Percentiles rank a stretch among this genome's conserved stretches.
Conservation (phyloP, 2,797 vertebrate species). For the Urocyon cinereoargenteus region DNA sequence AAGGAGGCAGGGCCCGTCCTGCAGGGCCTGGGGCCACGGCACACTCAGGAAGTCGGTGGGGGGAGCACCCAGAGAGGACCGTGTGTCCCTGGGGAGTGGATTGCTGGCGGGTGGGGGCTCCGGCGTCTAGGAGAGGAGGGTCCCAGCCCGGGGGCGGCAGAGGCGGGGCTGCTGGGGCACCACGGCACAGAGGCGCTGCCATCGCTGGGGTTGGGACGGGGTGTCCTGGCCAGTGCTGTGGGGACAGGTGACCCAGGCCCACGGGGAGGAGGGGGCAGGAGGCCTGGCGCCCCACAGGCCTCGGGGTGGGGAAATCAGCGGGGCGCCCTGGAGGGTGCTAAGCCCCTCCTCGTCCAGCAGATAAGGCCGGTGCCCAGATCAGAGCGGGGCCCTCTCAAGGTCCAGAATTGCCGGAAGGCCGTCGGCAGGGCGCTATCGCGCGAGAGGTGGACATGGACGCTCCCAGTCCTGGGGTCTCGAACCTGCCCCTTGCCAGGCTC, state of each 20-base stretch:
- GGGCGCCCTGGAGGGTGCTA: too few relatives aligned
- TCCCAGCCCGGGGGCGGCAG: background rate
- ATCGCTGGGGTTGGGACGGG: background rate
- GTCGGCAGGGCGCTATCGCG: background rate
- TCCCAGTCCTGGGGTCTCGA: background rate
- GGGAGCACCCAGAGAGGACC: too few relatives aligned
- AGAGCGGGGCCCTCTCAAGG: background rate
- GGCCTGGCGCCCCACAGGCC: background rate
- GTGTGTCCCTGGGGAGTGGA: too few relatives aligned
- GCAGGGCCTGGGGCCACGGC: background rate
- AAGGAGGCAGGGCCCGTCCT: background rate
- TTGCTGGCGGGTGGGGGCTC: background rate
- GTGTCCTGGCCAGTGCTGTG: background rate
- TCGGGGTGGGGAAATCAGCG: too few relatives aligned
- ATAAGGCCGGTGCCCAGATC: too few relatives aligned
- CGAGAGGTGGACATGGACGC: too few relatives aligned
- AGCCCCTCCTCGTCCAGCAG: background rate
- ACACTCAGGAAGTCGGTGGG: too few relatives aligned
- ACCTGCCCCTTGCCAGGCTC: background rate
- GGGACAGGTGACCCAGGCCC: background rate
- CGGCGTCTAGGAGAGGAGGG: accelerated
- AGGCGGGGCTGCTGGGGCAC: background rate
- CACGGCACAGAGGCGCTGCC: background rate
- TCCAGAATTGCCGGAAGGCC: background rate
- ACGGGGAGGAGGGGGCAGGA: background rate